phyloP scores from a whole-genome alignment of 2,113 vertebrate genomes.

The Psophia crepitans region DNA sequence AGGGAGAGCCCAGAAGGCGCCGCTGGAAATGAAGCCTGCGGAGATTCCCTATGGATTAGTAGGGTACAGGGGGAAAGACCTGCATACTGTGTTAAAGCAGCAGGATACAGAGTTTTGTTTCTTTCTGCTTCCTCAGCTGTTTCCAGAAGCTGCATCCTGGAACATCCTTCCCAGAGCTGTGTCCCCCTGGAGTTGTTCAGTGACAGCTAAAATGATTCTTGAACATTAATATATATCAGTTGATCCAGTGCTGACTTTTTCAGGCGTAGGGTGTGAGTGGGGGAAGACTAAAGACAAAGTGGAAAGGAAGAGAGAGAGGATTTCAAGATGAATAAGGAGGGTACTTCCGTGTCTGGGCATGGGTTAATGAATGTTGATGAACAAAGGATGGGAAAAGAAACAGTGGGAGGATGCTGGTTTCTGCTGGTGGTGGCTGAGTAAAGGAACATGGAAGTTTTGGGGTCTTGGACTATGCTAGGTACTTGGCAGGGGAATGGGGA shows the following conservation, averaged over 20 bases:
- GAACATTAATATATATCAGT: neutral
- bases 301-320: neutral
- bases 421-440: neutral
- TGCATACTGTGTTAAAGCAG: neutral
- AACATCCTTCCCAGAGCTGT: neutral
- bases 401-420: neutral
- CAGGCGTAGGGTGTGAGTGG: fast-evolving
- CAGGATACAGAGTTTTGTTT: neutral
- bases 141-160: neutral
- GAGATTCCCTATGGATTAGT: neutral
- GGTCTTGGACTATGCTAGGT: neutral
- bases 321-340: neutral
- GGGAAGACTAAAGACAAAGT: neutral
- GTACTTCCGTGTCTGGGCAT: neutral
- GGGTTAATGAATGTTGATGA: neutral
- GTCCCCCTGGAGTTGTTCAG: neutral
- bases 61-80: neutral
- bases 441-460: neutral
- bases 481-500: neutral
- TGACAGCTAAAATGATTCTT: neutral
- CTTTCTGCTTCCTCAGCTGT: neutral
- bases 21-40: neutral
- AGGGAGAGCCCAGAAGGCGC: neutral
- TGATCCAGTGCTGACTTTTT: neutral
- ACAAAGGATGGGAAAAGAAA: neutral